Evolutionary conservation across 2,888 invertebrate genomes (phyloP).

Genomic region (Athrips mouffetella): DNA sequence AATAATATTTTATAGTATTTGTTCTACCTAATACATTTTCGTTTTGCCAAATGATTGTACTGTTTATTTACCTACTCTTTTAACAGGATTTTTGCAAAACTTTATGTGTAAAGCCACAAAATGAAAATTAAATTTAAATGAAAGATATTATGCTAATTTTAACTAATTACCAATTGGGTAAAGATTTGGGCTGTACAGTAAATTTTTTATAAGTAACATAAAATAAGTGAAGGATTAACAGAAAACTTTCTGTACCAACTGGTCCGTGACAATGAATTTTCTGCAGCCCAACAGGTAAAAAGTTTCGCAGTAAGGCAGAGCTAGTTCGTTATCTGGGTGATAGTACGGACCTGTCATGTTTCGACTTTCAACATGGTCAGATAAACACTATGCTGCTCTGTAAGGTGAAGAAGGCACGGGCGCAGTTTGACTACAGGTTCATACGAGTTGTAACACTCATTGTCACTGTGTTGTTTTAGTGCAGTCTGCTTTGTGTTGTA

Average conservation of each 20-base stretch:
- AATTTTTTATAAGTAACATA: background rate
- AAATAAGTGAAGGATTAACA: constrained; percentile 43
- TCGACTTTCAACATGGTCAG: constrained; percentile 90
- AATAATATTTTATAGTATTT: too few relatives aligned
- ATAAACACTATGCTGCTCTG: constrained; percentile 83
- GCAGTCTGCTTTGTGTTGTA: constrained; percentile 62
- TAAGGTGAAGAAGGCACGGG: constrained; percentile 84
- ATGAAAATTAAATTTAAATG: too few relatives aligned
- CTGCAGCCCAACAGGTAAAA: constrained; percentile 88
- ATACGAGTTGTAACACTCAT: constrained; percentile 60
- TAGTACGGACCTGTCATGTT: constrained; percentile 86
- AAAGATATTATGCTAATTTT: too few relatives aligned
- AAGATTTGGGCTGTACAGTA: too few relatives aligned
- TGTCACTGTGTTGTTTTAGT: constrained; percentile 73
- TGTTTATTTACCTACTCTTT: too few relatives aligned
- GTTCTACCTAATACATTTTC: too few relatives aligned
- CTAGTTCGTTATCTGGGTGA: constrained; percentile 87
- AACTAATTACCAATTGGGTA: too few relatives aligned
- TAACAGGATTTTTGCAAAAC: too few relatives aligned
- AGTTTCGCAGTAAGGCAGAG: constrained; percentile 89
- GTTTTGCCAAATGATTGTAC: too few relatives aligned
- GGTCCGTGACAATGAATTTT: constrained; percentile 62
- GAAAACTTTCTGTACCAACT: constrained; percentile 27
- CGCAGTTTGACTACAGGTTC: constrained; percentile 84
- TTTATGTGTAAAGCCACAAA: too few relatives aligned